These are phyloP conservation scores for Coreoperca whiteheadi DNA, from an alignment of 2,113 vertebrate genomes.

Conservation along the genomic window DNA sequence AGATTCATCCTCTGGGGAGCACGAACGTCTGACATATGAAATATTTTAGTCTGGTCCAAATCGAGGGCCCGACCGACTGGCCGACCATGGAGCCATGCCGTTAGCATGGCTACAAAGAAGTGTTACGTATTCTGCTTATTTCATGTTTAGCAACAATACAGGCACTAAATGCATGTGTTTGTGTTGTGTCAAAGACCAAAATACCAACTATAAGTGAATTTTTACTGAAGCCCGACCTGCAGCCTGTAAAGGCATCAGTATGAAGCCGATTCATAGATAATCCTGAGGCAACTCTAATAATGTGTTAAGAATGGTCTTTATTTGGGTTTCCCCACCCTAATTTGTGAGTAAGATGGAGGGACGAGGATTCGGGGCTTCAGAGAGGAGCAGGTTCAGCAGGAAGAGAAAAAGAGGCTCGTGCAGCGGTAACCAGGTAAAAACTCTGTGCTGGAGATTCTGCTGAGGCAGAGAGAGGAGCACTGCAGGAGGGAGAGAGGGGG, in stretches of 20 bases:
- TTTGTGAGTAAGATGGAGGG: neutral
- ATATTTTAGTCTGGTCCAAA: neutral
- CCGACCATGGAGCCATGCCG: too few species aligned
- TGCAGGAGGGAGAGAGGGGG: neutral
- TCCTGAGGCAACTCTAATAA: neutral
- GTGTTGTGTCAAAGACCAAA: neutral
- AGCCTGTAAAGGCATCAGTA: neutral
- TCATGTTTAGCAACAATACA: neutral
- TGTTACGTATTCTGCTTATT: neutral
- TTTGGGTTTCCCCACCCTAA: too few species aligned
- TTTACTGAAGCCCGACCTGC: neutral
- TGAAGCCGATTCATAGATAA: neutral
- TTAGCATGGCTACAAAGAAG: neutral
- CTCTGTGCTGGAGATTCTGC: conserved; percentile 20
- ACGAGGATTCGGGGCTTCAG: neutral
- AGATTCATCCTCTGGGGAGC: neutral
- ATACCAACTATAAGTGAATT: neutral
- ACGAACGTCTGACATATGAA: neutral
- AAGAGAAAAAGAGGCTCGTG: conserved; percentile 8
- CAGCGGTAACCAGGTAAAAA: conserved; percentile 19
- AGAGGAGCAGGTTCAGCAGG: conserved; percentile 12
- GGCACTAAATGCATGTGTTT: neutral
- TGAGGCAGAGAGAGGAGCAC: conserved; percentile 12
- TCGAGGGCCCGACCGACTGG: too few species aligned
- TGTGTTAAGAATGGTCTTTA: neutral